phyloP scores from a whole-genome alignment of 2,888 invertebrate species.

The Cheilosia pagana region DNA sequence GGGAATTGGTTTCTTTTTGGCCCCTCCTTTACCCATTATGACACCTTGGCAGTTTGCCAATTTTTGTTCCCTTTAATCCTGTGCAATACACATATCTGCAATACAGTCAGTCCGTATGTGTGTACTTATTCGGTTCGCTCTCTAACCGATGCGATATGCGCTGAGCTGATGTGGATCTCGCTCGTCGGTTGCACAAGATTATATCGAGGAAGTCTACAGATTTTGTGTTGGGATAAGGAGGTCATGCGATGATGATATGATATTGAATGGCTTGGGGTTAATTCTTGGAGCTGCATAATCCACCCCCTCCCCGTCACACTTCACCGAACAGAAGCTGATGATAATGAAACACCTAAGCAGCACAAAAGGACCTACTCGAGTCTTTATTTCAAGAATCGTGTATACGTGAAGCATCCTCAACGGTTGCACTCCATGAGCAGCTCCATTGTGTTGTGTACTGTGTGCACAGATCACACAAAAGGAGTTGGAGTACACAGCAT shows the following conservation, averaged over 20 bases:
- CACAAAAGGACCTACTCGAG: slow-evolving; percentile 59
- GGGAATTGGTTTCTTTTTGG: slow-evolving; percentile 59
- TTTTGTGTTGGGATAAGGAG: slow-evolving; percentile 70
- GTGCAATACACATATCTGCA: slow-evolving; percentile 58
- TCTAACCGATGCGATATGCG: slow-evolving; percentile 1
- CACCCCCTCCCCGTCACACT: not conserved
- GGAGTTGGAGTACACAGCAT: slow-evolving; percentile 49
- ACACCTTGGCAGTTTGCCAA: slow-evolving; percentile 70
- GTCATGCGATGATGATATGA: slow-evolving; percentile 70
- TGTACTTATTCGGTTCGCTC: not conserved
- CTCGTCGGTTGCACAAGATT: slow-evolving; percentile 52
- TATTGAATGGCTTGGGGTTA: slow-evolving; percentile 71
- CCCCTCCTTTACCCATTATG: slow-evolving; percentile 10
- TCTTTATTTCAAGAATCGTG: slow-evolving; percentile 57
- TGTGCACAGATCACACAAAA: slow-evolving; percentile 31
- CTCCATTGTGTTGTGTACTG: slow-evolving; percentile 63
- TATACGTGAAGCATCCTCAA: slow-evolving; percentile 66
- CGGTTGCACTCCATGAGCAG: slow-evolving; percentile 62
- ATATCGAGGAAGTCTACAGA: slow-evolving; percentile 74
- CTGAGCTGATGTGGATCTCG: slow-evolving; percentile 46
- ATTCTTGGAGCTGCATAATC: slow-evolving; percentile 59
- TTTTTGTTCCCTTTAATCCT: slow-evolving; percentile 52
- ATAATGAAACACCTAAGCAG: slow-evolving; percentile 74
- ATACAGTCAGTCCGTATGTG: slow-evolving; percentile 11
- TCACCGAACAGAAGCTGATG: slow-evolving; percentile 49